Base-by-base conservation (phyloP, 2,113 vertebrate species). In the Falco punctatus region DNA sequence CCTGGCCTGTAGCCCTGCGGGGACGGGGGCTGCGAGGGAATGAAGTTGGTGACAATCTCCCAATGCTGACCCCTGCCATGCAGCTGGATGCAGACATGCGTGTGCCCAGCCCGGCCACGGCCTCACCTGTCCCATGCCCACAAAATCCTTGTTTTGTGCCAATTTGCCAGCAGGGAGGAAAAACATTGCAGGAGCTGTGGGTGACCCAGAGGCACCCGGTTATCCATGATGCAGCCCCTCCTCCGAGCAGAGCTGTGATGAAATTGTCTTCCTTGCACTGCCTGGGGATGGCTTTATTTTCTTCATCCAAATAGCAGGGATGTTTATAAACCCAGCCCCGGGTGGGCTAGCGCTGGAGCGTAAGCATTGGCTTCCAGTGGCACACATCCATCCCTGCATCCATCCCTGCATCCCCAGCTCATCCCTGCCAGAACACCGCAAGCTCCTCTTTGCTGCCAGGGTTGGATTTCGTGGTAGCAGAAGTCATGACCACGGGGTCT, bases 71-170 rank as follows among this genome's bases (percentile, higher is more conserved):
- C 66, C 57, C 66, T 32, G 44, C 17, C 66, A n/a, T 5, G 0
- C 55, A 38, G 77, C 84, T 51, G 71, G 70, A 14, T 12, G 42
- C 49, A 49, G 83, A 33, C 1, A 22, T 42, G 57, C 5, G 1
- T 6, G 28, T 17, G 27, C 10, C 57, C 35, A 18, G 19, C 38
- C 15, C 8, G 1, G 33, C 19, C 12, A 2, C 5, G 54, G 27
- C 6, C 40, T 28, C 66, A 2, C 16, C 59, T 21, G 0, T 35
- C 22, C 67, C 2, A 0, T 2, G 35, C 62, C 65, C 26, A 2
- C 70, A 35, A 28, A 57, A 62, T 4, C 61, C 22, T 4, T 0
- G 15, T 9, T 27, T 38, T 14, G 30, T n/a, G 72, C 85, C 54
- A 5, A 5, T 59, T n/a, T n/a, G 9, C 51, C 10, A 10, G 32